A percentile compares a stretch with the other conserved stretches of the same genome.
These are phyloP conservation scores for Hystrix cristata DNA, from an alignment of 2,113 vertebrate species.

Conservation along the genomic window DNA sequence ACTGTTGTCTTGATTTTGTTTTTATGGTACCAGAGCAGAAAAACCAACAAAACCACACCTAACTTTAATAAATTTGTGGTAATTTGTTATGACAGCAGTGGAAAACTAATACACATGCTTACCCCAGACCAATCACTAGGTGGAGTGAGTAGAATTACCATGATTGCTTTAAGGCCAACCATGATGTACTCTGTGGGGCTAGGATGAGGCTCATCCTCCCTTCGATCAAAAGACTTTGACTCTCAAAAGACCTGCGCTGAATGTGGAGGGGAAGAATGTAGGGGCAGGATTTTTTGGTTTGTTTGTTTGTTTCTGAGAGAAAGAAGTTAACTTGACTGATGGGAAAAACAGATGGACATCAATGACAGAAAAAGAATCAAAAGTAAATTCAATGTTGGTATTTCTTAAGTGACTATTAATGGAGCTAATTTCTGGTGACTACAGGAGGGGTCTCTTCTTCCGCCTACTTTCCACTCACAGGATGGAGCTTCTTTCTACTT, in stretches of 20 bases:
- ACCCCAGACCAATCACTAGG: not conserved
- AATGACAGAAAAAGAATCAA: not conserved
- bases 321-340: not conserved
- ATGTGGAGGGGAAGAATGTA: not conserved
- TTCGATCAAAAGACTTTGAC: not conserved
- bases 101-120: not conserved
- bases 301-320: not conserved
- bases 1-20: constrained; percentile 3
- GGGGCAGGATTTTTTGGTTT: not conserved
- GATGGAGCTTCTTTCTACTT: not conserved
- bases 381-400: not conserved
- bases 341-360: not conserved
- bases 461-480: no score
- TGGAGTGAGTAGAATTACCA: not conserved
- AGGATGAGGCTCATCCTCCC: not conserved
- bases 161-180: not conserved
- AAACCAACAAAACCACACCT: not conserved
- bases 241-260: not conserved
- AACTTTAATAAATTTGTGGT: not conserved
- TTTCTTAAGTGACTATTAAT: not conserved
- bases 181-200: not conserved
- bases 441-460: not conserved
- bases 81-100: constrained; percentile 21
- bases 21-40: not conserved
- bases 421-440: not conserved